phyloP scores from a whole-genome alignment of 2,888 invertebrate species.

The Amorpha juglandis region DNA sequence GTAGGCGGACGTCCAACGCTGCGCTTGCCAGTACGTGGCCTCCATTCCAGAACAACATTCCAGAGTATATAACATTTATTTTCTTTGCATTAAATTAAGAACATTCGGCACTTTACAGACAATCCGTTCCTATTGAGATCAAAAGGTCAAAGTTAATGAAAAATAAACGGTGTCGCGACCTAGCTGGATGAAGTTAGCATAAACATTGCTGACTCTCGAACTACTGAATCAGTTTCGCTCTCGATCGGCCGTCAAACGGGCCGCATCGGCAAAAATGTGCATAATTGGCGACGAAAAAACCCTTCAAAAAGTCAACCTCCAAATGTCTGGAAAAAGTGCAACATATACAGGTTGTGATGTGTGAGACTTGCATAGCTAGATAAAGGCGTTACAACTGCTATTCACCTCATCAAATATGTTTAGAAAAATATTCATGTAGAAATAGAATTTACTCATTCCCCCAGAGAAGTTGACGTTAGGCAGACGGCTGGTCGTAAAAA shows the following conservation, averaged over 20 bases:
- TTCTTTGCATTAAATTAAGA: no score
- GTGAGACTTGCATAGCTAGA: conserved; percentile 14
- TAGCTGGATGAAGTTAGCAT: neutral
- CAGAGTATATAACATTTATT: no score
- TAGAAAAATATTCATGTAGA: no score
- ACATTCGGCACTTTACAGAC: no score
- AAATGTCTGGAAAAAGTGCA: conserved; percentile 82
- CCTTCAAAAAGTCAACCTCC: conserved; percentile 79
- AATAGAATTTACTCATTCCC: neutral
- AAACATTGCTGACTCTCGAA: conserved; percentile 18
- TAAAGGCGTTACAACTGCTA: neutral
- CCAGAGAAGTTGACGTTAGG: no score
- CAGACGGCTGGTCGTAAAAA: no score
- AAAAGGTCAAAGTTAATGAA: no score
- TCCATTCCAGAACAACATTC: no score
- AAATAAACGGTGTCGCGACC: neutral
- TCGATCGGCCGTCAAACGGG: conserved; percentile 68
- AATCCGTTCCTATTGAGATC: no score
- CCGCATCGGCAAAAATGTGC: conserved; percentile 82
- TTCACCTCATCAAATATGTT: no score
- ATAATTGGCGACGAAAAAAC: conserved; percentile 82
- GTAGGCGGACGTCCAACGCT: no score
- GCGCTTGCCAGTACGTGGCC: no score
- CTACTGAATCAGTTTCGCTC: conserved; percentile 34
- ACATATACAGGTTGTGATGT: conserved; percentile 63